phyloP scores from a whole-genome alignment of 2,113 vertebrate genomes.

The Puma concolor region DNA sequence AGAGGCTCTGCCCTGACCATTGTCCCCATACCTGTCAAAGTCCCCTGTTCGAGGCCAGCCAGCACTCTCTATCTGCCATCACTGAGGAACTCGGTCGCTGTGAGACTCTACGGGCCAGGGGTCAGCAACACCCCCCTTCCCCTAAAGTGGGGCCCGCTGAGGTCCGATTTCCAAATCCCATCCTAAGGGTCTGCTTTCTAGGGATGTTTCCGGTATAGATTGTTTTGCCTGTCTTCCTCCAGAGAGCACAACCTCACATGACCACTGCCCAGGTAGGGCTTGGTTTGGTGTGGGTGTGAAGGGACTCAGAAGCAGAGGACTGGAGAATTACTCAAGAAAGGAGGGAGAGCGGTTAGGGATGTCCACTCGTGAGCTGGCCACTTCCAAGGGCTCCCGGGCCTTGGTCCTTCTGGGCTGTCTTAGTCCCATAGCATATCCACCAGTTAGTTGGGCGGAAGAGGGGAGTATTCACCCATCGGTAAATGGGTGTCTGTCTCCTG shows the following conservation, averaged over 20 bases:
- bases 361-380: not conserved
- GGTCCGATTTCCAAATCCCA: not conserved
- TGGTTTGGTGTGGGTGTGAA: not conserved
- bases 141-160: not conserved
- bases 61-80: not conserved
- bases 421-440: too few species aligned
- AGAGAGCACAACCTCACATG: not conserved
- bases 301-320: not conserved
- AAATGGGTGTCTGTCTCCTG: not conserved
- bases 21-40: too few species aligned
- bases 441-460: not conserved
- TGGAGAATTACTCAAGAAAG: not conserved
- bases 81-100: fast-evolving
- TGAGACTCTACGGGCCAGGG: not conserved
- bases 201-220: not conserved
- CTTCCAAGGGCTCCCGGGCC: not conserved
- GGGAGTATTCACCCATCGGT: not conserved
- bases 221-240: not conserved
- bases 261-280: not conserved
- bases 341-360: not conserved
- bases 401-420: not conserved
- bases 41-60: not conserved
- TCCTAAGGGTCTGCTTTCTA: not conserved
- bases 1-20: not conserved
- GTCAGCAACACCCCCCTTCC: not conserved